These are phyloP conservation scores for Microcebus murinus DNA, from an alignment of 2,113 vertebrate species.

Conservation along the genomic window DNA sequence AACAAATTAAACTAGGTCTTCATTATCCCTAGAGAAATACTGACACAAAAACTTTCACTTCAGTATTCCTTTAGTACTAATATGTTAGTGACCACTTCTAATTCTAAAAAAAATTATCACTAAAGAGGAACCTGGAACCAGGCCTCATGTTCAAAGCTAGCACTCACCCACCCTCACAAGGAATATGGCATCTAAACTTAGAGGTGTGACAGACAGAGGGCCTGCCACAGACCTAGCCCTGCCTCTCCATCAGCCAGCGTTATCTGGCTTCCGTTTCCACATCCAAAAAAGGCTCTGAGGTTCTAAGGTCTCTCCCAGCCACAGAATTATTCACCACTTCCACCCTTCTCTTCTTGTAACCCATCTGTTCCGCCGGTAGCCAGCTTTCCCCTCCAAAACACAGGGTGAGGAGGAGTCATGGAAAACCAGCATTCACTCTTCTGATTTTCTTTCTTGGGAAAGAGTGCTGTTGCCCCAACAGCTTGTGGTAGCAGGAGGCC, in stretches of 20 bases:
- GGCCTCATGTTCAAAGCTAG: neutral
- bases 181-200: neutral
- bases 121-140: neutral
- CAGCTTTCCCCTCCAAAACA: neutral
- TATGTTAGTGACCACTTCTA: neutral
- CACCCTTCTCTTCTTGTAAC: neutral
- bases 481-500: neutral
- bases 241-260: neutral
- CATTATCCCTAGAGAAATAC: conserved; percentile 46
- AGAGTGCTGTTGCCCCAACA: neutral
- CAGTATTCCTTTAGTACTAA: neutral
- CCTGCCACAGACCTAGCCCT: neutral
- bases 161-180: neutral
- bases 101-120: neutral
- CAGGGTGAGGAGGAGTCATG: neutral
- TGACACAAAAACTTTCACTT: neutral
- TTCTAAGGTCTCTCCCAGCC: neutral
- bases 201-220: neutral
- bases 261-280: neutral
- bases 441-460: conserved; percentile 24
- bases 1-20: conserved; percentile 37
- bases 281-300: neutral
- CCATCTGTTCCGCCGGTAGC: neutral
- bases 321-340: neutral
- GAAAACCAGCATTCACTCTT: neutral